Base-by-base conservation (phyloP, 2,113 vertebrate species). In the Chroicocephalus ridibundus region DNA sequence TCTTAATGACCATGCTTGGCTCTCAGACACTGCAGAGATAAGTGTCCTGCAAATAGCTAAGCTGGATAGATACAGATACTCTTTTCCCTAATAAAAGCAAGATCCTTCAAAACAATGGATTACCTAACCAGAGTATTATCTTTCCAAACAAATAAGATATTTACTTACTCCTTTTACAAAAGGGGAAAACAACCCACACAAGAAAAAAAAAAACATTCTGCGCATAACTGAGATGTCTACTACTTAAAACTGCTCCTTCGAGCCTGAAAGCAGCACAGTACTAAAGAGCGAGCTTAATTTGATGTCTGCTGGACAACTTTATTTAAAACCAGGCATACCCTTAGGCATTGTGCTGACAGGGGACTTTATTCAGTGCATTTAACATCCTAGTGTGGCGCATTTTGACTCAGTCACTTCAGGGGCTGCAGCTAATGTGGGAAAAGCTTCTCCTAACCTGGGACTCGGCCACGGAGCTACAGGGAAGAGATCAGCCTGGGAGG, bases 21-120 rank as follows among this genome's bases (percentile, higher is more conserved):
- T 95, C 71, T 86, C 81, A 90, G 51, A 80, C 61, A 74, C 95
- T 76, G 93, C 89, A 88, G 94, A 95, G 94, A 86, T 87, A 95
- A 95, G 71, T 90, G 89, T 89, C 84, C 82, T 90, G 78, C 55
- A 91, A 97, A 91, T 27, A 93, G 46, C 75, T 90, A 90, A 70
- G 58, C 91, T 47, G 75, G 38, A 36, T 22, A 91, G 81, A 83
- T 66, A 57, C 5, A 40, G 49, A 91, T 22, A 46, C 8, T 65
- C 26, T 80, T 91, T 86, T 71, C n/a, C 32, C 31, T 76, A 64
- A 46, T 57, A 88, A 77, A 93, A 88, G 47, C 11, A 38, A 94
- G 38, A 82, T 36, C 82, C 90, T 80, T 66, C 65, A 49, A 81
- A 93, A 93, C 55, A 88, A 32, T 5, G 1, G 15, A 95, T 93